Percentiles rank a stretch among this genome's conserved stretches.
These are phyloP conservation scores for Pseudanteris insignis DNA, from an alignment of 2,888 invertebrate species.

Conservation along the genomic window DNA sequence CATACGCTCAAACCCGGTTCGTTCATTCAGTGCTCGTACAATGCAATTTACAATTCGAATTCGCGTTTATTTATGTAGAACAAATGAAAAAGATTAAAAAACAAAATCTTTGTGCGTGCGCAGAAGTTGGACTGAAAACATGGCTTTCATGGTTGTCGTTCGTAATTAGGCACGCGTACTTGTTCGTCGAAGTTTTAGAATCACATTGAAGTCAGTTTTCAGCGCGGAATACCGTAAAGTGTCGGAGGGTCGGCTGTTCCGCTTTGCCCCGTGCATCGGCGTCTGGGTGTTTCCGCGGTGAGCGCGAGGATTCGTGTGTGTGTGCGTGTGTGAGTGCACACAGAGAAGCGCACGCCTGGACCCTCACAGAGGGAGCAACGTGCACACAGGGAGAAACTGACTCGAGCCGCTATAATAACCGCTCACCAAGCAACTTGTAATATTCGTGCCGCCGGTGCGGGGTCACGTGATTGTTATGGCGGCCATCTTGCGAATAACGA, in stretches of 20 bases:
- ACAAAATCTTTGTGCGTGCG: slow-evolving; percentile 1
- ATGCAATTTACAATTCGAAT: no score
- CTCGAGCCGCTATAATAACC: slow-evolving; percentile 45
- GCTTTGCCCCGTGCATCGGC: slow-evolving; percentile 32
- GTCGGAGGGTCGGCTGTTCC: slow-evolving; percentile 41
- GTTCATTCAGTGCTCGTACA: no score
- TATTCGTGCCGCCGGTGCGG: slow-evolving; percentile 49
- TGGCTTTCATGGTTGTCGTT: slow-evolving; percentile 30
- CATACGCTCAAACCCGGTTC: background rate
- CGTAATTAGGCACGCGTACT: slow-evolving; percentile 35
- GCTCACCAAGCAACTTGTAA: slow-evolving; percentile 43
- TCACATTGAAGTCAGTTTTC: slow-evolving; percentile 36
- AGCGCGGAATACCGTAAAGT: slow-evolving; percentile 42
- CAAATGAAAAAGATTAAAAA: no score
- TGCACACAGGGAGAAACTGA: slow-evolving; percentile 36
- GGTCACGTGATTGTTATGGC: slow-evolving; percentile 56
- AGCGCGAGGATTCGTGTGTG: no score
- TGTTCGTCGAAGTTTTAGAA: slow-evolving; percentile 28
- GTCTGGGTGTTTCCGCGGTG: slow-evolving; percentile 29
- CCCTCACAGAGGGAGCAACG: slow-evolving; percentile 33
- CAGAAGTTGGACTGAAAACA: slow-evolving; percentile 19
- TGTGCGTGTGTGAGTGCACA: slow-evolving; percentile 7
- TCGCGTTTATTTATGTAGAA: no score
- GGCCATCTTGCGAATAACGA: slow-evolving; percentile 57
- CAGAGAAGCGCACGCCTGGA: slow-evolving; percentile 8